Evolutionary conservation across 2,888 invertebrate species (phyloP).

Genomic region (Eupsilia transversa): DNA sequence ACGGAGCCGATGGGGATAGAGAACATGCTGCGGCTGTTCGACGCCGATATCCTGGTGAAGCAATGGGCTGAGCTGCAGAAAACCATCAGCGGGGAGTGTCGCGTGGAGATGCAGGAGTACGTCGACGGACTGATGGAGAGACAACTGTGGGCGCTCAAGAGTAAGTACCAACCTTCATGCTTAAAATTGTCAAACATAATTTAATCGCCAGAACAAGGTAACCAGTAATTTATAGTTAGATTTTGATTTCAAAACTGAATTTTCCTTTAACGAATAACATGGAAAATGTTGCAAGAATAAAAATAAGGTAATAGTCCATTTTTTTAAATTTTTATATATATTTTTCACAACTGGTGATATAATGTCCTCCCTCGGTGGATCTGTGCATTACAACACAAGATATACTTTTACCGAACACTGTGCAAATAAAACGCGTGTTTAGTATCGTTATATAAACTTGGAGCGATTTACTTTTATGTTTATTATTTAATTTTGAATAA

Average conservation of each 20-base stretch:
- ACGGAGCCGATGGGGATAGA: constrained; percentile 84
- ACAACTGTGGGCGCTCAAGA: constrained; percentile 93
- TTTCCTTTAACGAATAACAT: not conserved
- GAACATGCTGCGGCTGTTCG: constrained; percentile 90
- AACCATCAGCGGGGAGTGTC: constrained; percentile 88
- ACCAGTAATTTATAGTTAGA: constrained; percentile 12
- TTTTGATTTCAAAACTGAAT: constrained; percentile 32
- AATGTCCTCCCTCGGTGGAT: constrained; percentile 37
- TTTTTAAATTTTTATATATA: no score
- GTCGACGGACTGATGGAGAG: constrained; percentile 90
- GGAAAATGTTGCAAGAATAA: constrained; percentile 25
- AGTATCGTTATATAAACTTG: constrained; percentile 57
- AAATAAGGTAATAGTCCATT: constrained; percentile 18
- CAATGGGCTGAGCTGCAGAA: constrained; percentile 90
- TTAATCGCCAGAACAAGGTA: constrained; percentile 4
- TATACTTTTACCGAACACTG: constrained; percentile 63
- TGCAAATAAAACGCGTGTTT: constrained; percentile 54
- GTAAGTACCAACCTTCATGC: constrained; percentile 87
- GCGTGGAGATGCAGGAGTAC: constrained; percentile 90
- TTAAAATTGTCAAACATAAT: constrained; percentile 13
- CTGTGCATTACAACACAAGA: constrained; percentile 53
- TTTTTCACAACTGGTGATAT: constrained; percentile 41
- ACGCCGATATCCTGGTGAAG: constrained; percentile 89
- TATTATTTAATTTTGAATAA: constrained; percentile 44
- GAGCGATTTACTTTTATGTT: constrained; percentile 38